phyloP scores from a whole-genome alignment of 2,888 invertebrate genomes.

The Spatulosminthurus flaviceps region DNA sequence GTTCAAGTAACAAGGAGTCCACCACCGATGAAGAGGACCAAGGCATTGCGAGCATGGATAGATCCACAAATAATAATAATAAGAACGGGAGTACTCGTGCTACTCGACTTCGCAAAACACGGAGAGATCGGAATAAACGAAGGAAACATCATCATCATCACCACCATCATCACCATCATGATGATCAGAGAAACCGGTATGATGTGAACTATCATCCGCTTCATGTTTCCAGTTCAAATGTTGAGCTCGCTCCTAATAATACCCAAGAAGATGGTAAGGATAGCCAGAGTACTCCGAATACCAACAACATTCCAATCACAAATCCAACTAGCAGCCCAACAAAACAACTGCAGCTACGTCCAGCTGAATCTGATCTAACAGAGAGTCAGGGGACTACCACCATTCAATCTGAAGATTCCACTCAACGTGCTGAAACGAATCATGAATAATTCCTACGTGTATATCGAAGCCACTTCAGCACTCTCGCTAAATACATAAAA shows the following conservation, averaged over 20 bases:
- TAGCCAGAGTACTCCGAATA: too few species aligned
- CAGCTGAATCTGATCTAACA: not conserved
- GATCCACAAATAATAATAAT: slow-evolving; percentile 7
- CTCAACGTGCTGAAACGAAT: too few species aligned
- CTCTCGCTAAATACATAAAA: too few species aligned
- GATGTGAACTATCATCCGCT: slow-evolving; percentile 24
- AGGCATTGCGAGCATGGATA: slow-evolving; percentile 26
- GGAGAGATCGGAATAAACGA: slow-evolving; percentile 59
- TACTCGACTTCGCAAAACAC: slow-evolving; percentile 52
- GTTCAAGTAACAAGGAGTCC: slow-evolving; percentile 49
- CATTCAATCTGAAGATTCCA: too few species aligned
- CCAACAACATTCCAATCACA: slow-evolving; percentile 20
- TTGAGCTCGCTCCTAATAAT: not conserved
- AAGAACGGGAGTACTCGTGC: not conserved
- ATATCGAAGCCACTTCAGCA: too few species aligned
- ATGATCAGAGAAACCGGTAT: not conserved
- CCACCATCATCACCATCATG: slow-evolving; percentile 35
- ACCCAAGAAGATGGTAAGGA: not conserved
- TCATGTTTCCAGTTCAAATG: slow-evolving; percentile 22
- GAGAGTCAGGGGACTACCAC: too few species aligned
- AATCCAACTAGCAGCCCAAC: not conserved
- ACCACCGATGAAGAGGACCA: slow-evolving; percentile 43
- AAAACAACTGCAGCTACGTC: not conserved
- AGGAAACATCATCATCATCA: slow-evolving; percentile 39
- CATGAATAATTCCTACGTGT: too few species aligned